A percentile compares a stretch with the other conserved stretches of the same genome.
phyloP scores from a whole-genome alignment of 2,888 invertebrate genomes.

The Priocnemis perturbator region DNA sequence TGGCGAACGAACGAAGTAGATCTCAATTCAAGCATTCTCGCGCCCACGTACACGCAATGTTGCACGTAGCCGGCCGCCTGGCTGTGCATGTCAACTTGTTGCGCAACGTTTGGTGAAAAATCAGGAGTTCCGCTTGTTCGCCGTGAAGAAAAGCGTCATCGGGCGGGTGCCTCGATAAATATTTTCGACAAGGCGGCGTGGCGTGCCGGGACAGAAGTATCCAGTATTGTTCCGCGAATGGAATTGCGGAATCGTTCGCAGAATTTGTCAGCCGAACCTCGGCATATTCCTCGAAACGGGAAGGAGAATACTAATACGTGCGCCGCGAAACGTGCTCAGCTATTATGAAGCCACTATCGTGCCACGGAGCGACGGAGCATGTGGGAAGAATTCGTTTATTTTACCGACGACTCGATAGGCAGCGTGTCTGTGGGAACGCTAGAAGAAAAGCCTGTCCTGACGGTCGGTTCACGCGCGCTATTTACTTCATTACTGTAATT shows the following conservation, averaged over 20 bases:
- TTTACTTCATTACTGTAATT: slow-evolving; percentile 28
- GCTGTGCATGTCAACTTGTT: not conserved
- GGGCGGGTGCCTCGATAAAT: too few relatives aligned
- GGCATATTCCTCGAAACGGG: too few relatives aligned
- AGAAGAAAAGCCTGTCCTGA: slow-evolving; percentile 13
- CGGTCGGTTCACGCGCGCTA: slow-evolving; percentile 16
- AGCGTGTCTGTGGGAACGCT: slow-evolving; percentile 4
- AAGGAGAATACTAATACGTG: too few relatives aligned
- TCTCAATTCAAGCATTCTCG: too few relatives aligned
- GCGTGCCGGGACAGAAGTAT: too few relatives aligned
- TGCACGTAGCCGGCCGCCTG: not conserved
- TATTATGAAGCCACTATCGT: too few relatives aligned
- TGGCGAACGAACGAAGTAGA: too few relatives aligned
- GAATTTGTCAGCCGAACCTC: not conserved
- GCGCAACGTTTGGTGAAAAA: not conserved
- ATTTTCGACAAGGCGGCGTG: too few relatives aligned
- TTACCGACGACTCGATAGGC: not conserved
- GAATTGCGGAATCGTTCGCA: not conserved
- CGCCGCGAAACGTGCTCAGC: too few relatives aligned
- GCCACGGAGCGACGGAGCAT: not conserved
- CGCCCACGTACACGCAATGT: not conserved
- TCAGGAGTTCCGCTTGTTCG: not conserved
- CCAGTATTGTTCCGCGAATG: too few relatives aligned
- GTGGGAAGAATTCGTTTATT: slow-evolving; percentile 17
- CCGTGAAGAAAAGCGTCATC: not conserved